A percentile compares a stretch with the other conserved stretches of the same genome.
These are phyloP conservation scores for Agonopterix subpropinquella DNA, from an alignment of 2,888 invertebrate species.

Conservation along the genomic window DNA sequence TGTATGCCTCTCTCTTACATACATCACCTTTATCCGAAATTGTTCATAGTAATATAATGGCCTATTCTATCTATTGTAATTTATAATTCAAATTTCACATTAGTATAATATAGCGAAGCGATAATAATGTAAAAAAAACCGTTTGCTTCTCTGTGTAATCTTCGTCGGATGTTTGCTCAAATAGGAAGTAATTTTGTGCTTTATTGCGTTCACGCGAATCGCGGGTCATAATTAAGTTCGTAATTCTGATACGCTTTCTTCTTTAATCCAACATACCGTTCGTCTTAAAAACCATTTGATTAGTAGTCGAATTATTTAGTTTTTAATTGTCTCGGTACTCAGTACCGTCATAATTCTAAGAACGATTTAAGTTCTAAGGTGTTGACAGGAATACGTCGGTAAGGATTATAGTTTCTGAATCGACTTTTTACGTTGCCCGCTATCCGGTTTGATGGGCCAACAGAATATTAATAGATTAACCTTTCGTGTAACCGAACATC, in stretches of 20 bases:
- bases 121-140: not conserved
- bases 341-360: not conserved
- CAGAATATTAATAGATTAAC: conserved; percentile 46
- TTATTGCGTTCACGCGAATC: conserved; percentile 60
- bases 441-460: conserved; percentile 42
- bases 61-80: too few relatives aligned
- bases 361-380: conserved; percentile 7
- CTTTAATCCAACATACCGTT: conserved; percentile 16
- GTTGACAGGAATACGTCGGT: conserved; percentile 27
- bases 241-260: conserved; percentile 58
- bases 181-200: conserved; percentile 62
- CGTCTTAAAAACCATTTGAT: not conserved
- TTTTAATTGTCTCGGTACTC: not conserved
- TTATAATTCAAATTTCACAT: too few relatives aligned
- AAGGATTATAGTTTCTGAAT: conserved; percentile 21
- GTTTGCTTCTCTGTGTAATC: conserved; percentile 17
- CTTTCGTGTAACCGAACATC: conserved; percentile 12
- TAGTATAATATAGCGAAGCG: not conserved
- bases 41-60: too few relatives aligned
- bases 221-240: conserved; percentile 49
- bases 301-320: conserved; percentile 1
- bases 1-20: too few relatives aligned
- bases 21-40: too few relatives aligned
- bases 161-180: conserved; percentile 34
- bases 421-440: conserved; percentile 29